Evolutionary conservation across 2,797 vertebrate species (phyloP), one percentile per base, ranked within the genome.

Genomic region (Peromyscus aztecus): DNA sequence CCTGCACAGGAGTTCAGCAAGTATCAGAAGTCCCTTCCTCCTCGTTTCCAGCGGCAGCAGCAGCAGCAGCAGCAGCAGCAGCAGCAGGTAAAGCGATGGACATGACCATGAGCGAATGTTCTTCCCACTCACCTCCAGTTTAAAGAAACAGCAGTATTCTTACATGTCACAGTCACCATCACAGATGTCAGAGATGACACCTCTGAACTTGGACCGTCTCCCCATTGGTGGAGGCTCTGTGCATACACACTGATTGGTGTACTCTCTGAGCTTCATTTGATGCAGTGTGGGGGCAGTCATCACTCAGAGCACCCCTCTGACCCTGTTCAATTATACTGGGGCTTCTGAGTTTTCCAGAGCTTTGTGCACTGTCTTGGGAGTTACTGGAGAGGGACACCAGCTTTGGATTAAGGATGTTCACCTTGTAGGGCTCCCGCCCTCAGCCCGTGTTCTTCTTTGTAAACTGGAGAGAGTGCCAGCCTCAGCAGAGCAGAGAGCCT

Each of bases 31-130:
- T 98, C 99, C 2, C 98, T 99, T 61, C 99, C 99, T 6, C 99
- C 99, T 0, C 99, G 99, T 34, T 99, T 99, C 97, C 99, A 99
- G 97, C 99, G 99, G 92, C 99, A 99, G 96, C 99, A 99, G 82
- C 99, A 99, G 92, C 97, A 97, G 63, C 99, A 99, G 87, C 96
- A 99, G 95, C 99, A 99, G 84, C 99, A 99, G 85, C 98, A 90
- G 24, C 98, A 99, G 52, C 92, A 91, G 93, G 97, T 96, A 80
- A 85, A 17, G 16, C 19, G 19, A 24, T 23, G 19, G 1, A 0
- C 2, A 65, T 24, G 49, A 37, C 7, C 19, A 1, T 0, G 40
- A 27, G 37, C 0, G 4, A n/a, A 27, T 6, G 55, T 40, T n/a
- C 16, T 9, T 3, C 37, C 43, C 40, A 27, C 14, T 46, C 27